These are phyloP conservation scores for Epinotia bilunana DNA, from an alignment of 2,888 invertebrate species.

Conservation along the genomic window DNA sequence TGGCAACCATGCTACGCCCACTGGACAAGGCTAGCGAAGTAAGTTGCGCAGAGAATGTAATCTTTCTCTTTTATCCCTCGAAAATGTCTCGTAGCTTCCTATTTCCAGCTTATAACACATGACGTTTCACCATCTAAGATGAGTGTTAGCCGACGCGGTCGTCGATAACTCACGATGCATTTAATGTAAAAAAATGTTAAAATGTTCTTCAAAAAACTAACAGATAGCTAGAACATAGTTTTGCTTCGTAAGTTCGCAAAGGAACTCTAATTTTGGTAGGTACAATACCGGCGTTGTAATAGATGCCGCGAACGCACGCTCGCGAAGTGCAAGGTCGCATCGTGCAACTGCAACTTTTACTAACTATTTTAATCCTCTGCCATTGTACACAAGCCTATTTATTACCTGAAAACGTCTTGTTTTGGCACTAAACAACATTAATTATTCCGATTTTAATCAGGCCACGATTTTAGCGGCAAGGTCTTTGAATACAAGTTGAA, in stretches of 20 bases:
- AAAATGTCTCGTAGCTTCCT: too few relatives aligned
- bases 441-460: conserved; percentile 16
- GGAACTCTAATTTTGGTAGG: conserved; percentile 7
- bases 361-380: conserved; percentile 42
- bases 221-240: too few relatives aligned
- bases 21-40: neutral
- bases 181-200: too few relatives aligned
- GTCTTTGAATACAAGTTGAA: neutral
- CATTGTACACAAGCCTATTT: conserved; percentile 25
- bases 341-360: conserved; percentile 39
- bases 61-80: too few relatives aligned
- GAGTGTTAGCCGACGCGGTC: too few relatives aligned
- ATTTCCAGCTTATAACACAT: too few relatives aligned
- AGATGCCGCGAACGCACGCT: conserved; percentile 50
- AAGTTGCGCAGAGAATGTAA: neutral
- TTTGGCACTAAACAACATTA: conserved; percentile 21
- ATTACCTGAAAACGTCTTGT: conserved; percentile 28
- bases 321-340: conserved; percentile 55
- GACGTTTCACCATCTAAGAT: too few relatives aligned
- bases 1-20: too few relatives aligned
- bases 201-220: too few relatives aligned
- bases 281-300: conserved; percentile 44
- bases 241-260: neutral
- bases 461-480: conserved; percentile 7
- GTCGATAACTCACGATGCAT: too few relatives aligned